A percentile compares a stretch with the other conserved stretches of the same genome.
phyloP scores from a whole-genome alignment of 2,113 vertebrate species.

The Hemiprocne comata region DNA sequence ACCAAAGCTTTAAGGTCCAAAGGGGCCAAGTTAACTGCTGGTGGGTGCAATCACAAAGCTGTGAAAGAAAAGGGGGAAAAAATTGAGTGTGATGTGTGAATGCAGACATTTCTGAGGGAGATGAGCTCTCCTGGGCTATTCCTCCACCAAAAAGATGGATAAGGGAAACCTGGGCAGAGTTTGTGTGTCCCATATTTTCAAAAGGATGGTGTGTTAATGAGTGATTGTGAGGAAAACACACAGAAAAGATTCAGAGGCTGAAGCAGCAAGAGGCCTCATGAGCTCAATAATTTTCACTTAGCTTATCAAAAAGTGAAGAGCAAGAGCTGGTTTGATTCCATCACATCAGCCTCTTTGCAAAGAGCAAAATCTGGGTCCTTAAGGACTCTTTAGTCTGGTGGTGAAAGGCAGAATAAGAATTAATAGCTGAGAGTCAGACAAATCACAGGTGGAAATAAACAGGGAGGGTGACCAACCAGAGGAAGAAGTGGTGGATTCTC shows the following conservation, averaged over 20 bases:
- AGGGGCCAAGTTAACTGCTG: not conserved
- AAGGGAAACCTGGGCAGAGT: not conserved
- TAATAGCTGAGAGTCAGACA: not conserved
- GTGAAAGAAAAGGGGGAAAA: not conserved
- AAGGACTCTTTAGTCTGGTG: not conserved
- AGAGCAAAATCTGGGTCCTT: not conserved
- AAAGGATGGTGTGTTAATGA: not conserved
- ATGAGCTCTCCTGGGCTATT: not conserved
- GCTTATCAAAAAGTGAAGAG: not conserved
- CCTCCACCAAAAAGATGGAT: not conserved
- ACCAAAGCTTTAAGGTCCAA: not conserved
- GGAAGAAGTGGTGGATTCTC: not conserved
- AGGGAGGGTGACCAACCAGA: not conserved
- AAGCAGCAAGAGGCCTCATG: not conserved
- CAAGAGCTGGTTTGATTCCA: not conserved
- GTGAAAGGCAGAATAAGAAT: not conserved
- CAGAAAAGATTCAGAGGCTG: not conserved
- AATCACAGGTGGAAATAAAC: not conserved
- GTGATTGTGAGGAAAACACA: not conserved
- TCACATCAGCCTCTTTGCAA: rapidly evolving
- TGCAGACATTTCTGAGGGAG: not conserved
- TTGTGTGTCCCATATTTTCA: not conserved
- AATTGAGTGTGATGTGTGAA: not conserved
- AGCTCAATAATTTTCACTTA: not conserved
- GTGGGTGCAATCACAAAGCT: not conserved